Base-by-base conservation (phyloP, 2,797 vertebrate species). In the Oreortyx pictus region DNA sequence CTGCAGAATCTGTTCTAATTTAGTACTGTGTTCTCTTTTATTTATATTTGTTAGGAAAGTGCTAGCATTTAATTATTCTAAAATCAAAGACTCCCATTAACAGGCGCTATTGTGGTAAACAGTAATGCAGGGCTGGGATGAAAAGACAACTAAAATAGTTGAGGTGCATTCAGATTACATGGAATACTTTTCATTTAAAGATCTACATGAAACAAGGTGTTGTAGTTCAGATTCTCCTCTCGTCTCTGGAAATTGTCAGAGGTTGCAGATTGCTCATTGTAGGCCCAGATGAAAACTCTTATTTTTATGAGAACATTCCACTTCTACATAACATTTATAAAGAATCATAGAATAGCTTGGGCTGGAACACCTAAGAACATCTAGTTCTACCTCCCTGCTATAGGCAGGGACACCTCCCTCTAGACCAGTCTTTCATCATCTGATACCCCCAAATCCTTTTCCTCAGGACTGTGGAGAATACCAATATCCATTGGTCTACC, bases 1-100 rank as follows among this genome's bases (percentile, higher is more conserved):
- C 44, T 84, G 89, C 65, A 94, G 76, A 88, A 67, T 89, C 70
- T 82, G 29, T 68, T 81, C 50, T 78, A 77, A 95, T 90, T 94
- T 73, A 49, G 43, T 47, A 75, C 61, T 74, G 77, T 68, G 74
- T 59, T 80, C 43, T 64, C 41, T 25, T 77, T 82, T 93, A 93
- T 95, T 92, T 94, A 86, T 87, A 83, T 39, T 94, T 91, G 90
- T 92, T 91, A 92, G 33, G 56, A 85, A 95, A 93, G 73, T 23
- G 66, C 75, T 95, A 94, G 82, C 64, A 61, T 92, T 89, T 76
- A 82, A 90, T 92, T 85, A 87, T 83, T 95, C 94, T 83, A 87
- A 87, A 95, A 91, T 87, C 79, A 79, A 94, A 93, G 22, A 35
- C 23, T 93, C 46, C 33, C 16, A 57, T 81, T 86, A 88, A 67